These are phyloP conservation scores for Parnassius smintheus DNA, from an alignment of 2,888 invertebrate genomes.

Conservation along the genomic window DNA sequence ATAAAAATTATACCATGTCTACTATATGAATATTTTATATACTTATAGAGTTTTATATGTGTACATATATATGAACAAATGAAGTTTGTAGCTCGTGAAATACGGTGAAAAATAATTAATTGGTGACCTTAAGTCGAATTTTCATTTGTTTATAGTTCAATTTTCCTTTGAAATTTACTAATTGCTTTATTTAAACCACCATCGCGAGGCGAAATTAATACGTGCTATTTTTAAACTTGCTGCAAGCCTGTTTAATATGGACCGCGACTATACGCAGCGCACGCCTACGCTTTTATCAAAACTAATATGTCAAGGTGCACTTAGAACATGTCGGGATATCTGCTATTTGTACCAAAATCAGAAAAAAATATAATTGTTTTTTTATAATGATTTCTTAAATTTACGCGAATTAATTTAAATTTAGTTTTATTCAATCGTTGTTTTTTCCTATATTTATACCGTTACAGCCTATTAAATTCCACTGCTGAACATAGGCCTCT, in stretches of 20 bases:
- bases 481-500: too few species aligned
- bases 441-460: too few species aligned
- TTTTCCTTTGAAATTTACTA: conserved; percentile 21
- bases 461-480: too few species aligned
- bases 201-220: conserved; percentile 21
- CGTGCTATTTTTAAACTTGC: conserved; percentile 14
- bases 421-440: too few species aligned
- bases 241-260: conserved; percentile 29
- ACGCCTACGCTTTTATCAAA: conserved; percentile 54
- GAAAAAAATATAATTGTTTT: too few species aligned
- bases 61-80: too few species aligned
- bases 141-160: conserved; percentile 13
- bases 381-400: too few species aligned
- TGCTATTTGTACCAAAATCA: conserved; percentile 24
- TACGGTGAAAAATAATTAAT: too few species aligned
- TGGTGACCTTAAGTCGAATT: conserved; percentile 5
- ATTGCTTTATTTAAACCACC: conserved; percentile 25
- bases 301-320: conserved; percentile 68
- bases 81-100: too few species aligned
- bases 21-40: conserved; percentile 16
- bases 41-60: too few species aligned
- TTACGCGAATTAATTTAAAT: too few species aligned
- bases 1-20: conserved; percentile 14
- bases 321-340: conserved; percentile 54
- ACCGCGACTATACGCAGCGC: conserved; percentile 47